Evolutionary conservation across 2,888 invertebrate species (phyloP), one percentile per base, ranked within the genome.

Genomic region (Mycalesis mineus): DNA sequence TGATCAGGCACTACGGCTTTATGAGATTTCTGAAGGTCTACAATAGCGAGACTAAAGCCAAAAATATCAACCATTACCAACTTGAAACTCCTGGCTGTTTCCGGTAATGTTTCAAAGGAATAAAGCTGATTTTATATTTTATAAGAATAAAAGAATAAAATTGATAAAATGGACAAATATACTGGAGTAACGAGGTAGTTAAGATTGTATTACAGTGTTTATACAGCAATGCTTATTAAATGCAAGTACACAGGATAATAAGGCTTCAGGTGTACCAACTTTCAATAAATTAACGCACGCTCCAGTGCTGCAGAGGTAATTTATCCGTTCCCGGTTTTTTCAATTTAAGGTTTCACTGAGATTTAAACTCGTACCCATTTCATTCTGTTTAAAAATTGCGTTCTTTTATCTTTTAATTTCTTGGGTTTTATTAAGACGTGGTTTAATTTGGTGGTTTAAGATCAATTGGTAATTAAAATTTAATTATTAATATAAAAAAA

Each of bases 261-360:
- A 87, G 82, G 83, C 74, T 78, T 77, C 82, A 80, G 81, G 82
- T 82, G 82, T 77, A 81, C 76, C 78, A 78, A 82, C 80, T 84
- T 83, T 80, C 84, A 86, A 88, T 87, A 86, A 85, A 86, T 77
- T 79, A 71, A 71, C 71, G 65, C 64, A 74, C 74, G 72, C 67
- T 68, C 65, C 73, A 61, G 69, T 68, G 29, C 61, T 50, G 14
- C 29, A 9, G 42, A 41, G 42, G 33, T 52, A 52, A 52, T 52
- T 52, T 52, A 52, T 52, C 52, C 33, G 42, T 52, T 42, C 17
- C 31, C 52, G 42, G 33, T 52, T 42, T 52, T 52, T 42, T 17
- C 52, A 52, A 52, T 52, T 52, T 52, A 52, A 52, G 31, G 42
- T 42, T 52, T 39, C 57, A 42, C 51, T 28, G 56, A 54, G 51